Base-by-base conservation (phyloP, 2,888 invertebrate species). In the Thumatha senex region DNA sequence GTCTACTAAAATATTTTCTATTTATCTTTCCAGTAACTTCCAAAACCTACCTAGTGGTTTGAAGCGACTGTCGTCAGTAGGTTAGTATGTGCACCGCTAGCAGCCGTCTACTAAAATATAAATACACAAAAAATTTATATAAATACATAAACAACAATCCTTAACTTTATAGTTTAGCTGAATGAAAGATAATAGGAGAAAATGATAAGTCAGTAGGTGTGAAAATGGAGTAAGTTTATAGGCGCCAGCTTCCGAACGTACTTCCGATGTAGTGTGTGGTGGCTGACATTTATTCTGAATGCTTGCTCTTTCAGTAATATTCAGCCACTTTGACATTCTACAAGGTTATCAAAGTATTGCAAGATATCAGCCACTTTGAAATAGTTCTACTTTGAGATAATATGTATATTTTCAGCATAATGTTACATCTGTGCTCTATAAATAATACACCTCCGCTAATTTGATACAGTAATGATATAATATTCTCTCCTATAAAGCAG, bases 241-340 rank as follows among this genome's bases (percentile, higher is more conserved):
- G 63, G 62, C 63, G 59, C 54, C 51, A 54, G 51, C 75, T 72
- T 79, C 78, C 80, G 75, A 62, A 61, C 60, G 54, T 58, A 63
- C 76, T 71, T 79, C 78, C 80, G 72, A 59, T 65, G 67, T 63
- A n/a, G n/a, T 24, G 18, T 24, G 18, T 2, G 49, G 48, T 55
- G 39, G 53, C 58, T 67, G 61, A 58, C 49, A 55, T 52, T 56
- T 45, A 55, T 49, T 48, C 44, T 58, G 51, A 58, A 64, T 62
- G 48, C 51, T 55, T 51, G 38, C 52, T 54, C 56, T 58, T 57
- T 44, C 48, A 12, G 40, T 48, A 40, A 47, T 60, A 49, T 58
- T 40, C 48, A 51, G 47, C 43, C 39, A 51, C 46, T 31, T 29
- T 36, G 47, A 54, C 45, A 54, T 61, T 47, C 29, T 38, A 24